These are phyloP conservation scores for Nesoenas mayeri DNA, from an alignment of 2,113 vertebrate species.

Conservation along the genomic window DNA sequence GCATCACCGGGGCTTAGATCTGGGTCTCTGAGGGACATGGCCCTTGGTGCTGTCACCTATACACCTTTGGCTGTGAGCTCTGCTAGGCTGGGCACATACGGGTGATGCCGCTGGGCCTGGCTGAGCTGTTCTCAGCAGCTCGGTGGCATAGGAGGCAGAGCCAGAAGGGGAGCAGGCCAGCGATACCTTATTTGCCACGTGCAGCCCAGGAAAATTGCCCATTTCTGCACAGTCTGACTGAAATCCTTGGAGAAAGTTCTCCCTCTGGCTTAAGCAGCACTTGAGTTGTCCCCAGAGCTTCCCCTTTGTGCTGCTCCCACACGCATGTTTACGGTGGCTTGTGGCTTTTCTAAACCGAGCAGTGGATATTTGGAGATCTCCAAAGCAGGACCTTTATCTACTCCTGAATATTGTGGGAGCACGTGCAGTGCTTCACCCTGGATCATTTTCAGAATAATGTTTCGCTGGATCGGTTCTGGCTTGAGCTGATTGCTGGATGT, in stretches of 20 bases:
- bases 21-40: not conserved
- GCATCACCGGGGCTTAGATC: not conserved
- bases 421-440: not conserved
- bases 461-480: not conserved
- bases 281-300: not conserved
- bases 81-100: rapidly evolving
- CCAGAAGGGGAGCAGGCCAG: not conserved
- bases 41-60: not conserved
- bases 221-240: not conserved
- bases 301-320: not conserved
- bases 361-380: not conserved
- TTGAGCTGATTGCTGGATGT: not conserved
- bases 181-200: rapidly evolving
- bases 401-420: not conserved
- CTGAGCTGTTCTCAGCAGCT: not conserved
- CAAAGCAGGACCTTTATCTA: not conserved
- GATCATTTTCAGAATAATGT: not conserved
- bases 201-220: not conserved
- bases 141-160: not conserved
- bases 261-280: not conserved
- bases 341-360: not conserved
- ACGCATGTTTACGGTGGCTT: not conserved
- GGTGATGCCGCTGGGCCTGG: not conserved
- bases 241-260: not conserved
- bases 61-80: not conserved